phyloP scores from a whole-genome alignment of 2,797 vertebrate genomes.

The Neoniphon sammara region DNA sequence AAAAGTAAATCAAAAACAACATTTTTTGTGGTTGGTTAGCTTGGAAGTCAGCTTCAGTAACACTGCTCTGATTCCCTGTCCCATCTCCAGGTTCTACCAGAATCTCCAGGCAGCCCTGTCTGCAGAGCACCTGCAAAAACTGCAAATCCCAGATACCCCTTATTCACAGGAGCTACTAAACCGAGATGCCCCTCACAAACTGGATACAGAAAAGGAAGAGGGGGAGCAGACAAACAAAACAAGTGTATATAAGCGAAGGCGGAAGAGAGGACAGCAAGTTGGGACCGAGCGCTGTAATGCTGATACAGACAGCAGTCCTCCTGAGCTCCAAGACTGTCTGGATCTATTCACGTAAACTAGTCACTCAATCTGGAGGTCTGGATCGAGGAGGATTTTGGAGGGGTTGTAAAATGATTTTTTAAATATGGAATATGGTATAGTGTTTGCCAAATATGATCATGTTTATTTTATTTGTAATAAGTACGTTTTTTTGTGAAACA shows the following conservation, averaged over 20 bases:
- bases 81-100: conserved; percentile 62
- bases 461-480: not conserved
- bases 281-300: conserved; percentile 33
- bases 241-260: conserved; percentile 57
- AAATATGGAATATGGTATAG: no score
- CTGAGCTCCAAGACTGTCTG: conserved; percentile 54
- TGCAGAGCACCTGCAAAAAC: conserved; percentile 12
- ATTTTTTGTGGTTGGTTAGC: no score
- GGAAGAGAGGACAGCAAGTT: conserved; percentile 30
- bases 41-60: not conserved
- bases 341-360: conserved; percentile 56
- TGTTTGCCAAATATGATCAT: no score
- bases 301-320: conserved; percentile 15
- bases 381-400: not conserved
- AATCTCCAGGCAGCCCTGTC: conserved; percentile 60
- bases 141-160: conserved; percentile 27
- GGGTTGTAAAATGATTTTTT: not conserved
- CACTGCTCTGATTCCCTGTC: not conserved
- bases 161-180: conserved; percentile 15
- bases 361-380: not conserved
- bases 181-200: not conserved
- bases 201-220: not conserved
- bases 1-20: no score
- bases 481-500: not conserved
- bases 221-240: conserved; percentile 1